Evolutionary conservation across 2,113 vertebrate genomes (phyloP).

Genomic region (Saccopteryx leptura): DNA sequence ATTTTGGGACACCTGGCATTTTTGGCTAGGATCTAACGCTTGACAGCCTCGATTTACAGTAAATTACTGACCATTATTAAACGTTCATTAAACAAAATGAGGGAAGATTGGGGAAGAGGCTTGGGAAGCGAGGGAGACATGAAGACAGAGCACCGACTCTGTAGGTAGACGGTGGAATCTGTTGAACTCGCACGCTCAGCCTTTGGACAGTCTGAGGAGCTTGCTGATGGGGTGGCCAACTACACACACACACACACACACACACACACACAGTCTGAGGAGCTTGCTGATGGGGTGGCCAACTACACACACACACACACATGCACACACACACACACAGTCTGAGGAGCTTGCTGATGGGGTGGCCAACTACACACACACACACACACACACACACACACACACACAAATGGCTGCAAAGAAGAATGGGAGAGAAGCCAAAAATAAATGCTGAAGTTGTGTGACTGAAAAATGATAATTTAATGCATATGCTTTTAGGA

Average conservation of each 20-base stretch:
- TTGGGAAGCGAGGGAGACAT: neutral
- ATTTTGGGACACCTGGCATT: conserved; percentile 69
- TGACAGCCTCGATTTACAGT: conserved; percentile 48
- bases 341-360: too few relatives aligned
- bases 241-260: neutral
- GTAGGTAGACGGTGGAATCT: neutral
- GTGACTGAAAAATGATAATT: conserved; percentile 76
- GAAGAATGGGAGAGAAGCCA: conserved; percentile 72
- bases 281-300: too few relatives aligned
- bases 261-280: too few relatives aligned
- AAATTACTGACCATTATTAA: conserved; percentile 64
- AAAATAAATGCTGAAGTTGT: conserved; percentile 74
- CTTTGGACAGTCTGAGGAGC: neutral
- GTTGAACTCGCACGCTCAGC: neutral
- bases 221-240: fast-evolving
- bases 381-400: neutral
- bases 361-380: too few relatives aligned
- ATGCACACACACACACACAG: too few relatives aligned
- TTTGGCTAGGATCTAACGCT: conserved; percentile 55
- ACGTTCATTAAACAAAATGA: conserved; percentile 53
- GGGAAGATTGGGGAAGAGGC: conserved; percentile 50
- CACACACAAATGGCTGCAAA: conserved; percentile 9
- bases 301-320: too few relatives aligned
- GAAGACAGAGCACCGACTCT: neutral
- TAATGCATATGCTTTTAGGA: conserved; percentile 80